Conservation (phyloP, 2,888 invertebrate genomes). For the Unio delphinus region DNA sequence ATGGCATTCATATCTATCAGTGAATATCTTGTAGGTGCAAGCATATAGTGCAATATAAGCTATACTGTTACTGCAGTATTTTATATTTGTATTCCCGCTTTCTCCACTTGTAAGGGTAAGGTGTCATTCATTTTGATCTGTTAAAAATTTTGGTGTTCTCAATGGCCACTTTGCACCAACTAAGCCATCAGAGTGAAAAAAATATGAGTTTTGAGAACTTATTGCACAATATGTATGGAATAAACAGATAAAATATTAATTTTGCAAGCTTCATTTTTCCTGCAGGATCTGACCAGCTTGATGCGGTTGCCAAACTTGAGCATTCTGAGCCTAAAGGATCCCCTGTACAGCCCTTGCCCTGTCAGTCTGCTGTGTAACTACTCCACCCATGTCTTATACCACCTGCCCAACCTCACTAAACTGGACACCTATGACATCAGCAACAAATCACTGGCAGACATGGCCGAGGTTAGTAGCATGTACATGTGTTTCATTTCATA, state of each 20-base stretch:
- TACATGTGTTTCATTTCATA: not conserved
- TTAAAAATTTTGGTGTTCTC: no score
- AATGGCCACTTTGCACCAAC: not conserved
- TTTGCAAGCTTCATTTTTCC: constrained; percentile 3
- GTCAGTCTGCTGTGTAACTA: constrained; percentile 70
- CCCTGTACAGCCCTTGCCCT: constrained; percentile 64
- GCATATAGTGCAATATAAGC: no score
- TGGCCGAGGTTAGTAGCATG: constrained; percentile 62
- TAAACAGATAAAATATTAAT: not conserved
- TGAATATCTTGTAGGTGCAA: no score
- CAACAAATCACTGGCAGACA: constrained; percentile 60
- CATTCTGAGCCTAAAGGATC: constrained; percentile 66
- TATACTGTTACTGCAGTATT: no score
- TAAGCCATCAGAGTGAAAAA: not conserved
- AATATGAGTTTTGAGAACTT: not conserved
- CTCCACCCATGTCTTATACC: constrained; percentile 69
- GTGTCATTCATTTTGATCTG: no score
- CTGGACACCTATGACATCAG: constrained; percentile 68
- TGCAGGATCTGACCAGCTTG: constrained; percentile 67
- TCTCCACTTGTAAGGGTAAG: no score
- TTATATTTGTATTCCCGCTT: no score
- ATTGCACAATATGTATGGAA: not conserved
- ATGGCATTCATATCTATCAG: no score
- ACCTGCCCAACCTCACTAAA: constrained; percentile 62
- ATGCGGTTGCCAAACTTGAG: constrained; percentile 55